Evolutionary conservation across 2,888 invertebrate genomes (phyloP), one percentile per base, ranked within the genome.

Genomic region (Caenorhabditis macrosperma): DNA sequence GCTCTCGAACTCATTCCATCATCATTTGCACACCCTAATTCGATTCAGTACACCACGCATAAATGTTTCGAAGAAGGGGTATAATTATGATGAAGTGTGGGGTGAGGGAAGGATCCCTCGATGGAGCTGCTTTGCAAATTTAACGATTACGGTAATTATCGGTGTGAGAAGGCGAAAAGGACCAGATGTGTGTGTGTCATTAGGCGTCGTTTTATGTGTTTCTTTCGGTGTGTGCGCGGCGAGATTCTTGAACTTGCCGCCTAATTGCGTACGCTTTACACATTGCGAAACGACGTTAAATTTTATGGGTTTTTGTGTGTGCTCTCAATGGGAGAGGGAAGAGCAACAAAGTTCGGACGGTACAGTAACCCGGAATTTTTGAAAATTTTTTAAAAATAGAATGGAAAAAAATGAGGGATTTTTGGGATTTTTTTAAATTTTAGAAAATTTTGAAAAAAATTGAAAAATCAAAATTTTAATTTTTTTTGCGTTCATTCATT

Each of bases 71-170:
- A 63, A 61, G 33, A 35, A 48, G 35, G 68, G 68, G 68, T 71
- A 71, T 71, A 71, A 71, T 71, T 71, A 71, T 71, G 61, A 71
- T 44, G 28, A 33, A 67, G 57, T 54, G 30, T 28, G 5, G 9
- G 24, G 20, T 3, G 26, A 15, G n/a, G n/a, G n/a, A n/a, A n/a
- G n/a, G n/a, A n/a, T n/a, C n/a, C n/a, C n/a, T n/a, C 9, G 50
- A 44, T n/a, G 44, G 12, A 38, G 15, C 38, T 38, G 9, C 44
- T 44, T 9, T 44, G 28, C n/a, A 2, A 20, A 44, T 61, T 71
- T 61, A 54, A 71, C 71, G 71, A 71, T 71, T 71, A 71, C 71
- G 61, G 71, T 71, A 61, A 71, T 71, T 71, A 71, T 61, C 52
- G 64, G 38, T 52, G 46, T 10, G 17, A 41, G n/a, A n/a, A n/a